These are phyloP conservation scores for Drosophila anomalipes DNA, from an alignment of 2,888 invertebrate species.

Conservation along the genomic window DNA sequence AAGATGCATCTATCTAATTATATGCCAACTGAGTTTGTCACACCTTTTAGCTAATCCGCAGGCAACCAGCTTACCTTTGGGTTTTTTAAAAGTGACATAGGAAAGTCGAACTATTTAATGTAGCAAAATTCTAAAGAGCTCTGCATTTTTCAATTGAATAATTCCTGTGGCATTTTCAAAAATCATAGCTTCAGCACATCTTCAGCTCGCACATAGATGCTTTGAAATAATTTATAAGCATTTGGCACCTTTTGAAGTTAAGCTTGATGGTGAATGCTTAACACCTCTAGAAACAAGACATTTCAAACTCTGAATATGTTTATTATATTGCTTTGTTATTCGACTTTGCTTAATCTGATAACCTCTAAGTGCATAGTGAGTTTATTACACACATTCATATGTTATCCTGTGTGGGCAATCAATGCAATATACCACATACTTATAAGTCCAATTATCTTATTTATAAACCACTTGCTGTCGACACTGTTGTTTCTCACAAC, in stretches of 20 bases:
- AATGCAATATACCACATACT: conserved; percentile 25
- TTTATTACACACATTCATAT: conserved; percentile 9
- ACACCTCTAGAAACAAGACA: background rate
- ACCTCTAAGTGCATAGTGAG: conserved; percentile 4
- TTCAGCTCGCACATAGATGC: background rate
- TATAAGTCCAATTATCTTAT: conserved; percentile 54
- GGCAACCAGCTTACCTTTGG: background rate
- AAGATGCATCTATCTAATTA: conserved; percentile 56
- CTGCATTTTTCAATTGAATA: background rate
- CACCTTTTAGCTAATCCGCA: background rate
- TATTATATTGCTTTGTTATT: background rate
- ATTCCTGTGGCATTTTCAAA: background rate
- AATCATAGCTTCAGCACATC: background rate
- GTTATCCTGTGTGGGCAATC: conserved; percentile 26
- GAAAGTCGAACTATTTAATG: background rate
- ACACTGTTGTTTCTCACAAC: conserved; percentile 41
- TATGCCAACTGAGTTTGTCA: conserved; percentile 24
- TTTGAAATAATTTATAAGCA: background rate
- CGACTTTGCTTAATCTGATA: conserved; percentile 12
- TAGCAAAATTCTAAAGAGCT: background rate
- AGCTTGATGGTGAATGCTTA: background rate
- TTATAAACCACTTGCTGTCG: conserved; percentile 53
- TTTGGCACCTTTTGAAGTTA: background rate
- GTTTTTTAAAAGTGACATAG: background rate
- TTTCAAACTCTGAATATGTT: background rate